Evolutionary conservation across 2,113 vertebrate species (phyloP), one percentile per base, ranked within the genome.

Genomic region (Percina caprodes): DNA sequence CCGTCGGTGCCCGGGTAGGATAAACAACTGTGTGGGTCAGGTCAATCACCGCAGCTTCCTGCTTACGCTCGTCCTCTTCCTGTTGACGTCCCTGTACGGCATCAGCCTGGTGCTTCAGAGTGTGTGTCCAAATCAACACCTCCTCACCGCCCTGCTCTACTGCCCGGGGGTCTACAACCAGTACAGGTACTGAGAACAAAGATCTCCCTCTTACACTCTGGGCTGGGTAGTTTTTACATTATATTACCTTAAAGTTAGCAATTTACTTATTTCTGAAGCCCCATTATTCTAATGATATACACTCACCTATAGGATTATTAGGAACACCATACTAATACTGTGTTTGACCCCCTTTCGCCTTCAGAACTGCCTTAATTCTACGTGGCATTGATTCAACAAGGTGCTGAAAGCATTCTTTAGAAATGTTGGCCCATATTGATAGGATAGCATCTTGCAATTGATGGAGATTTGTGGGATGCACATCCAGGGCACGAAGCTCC

Each of bases 11-110:
- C 1, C 6, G 26, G 60, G 88, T 91, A 99, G 98, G 98, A 98
- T 99, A 92, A 98, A 99, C 95, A 97, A 94, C 96, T 99, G 98
- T 52, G 97, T 99, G 86, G 98, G 98, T 65, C 97, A 97, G 91
- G 94, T 94, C 84, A 99, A 99, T 90, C 98, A 99, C 90, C 94
- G 94, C 85, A 97, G 95, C 75, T 99, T 99, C 93, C 95, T 99
- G 88, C 95, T 99, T 80, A 97, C 95, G 0, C 97, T 99, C 51
- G 80, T 94, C 86, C 72, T 96, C 94, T 99, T 99, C 96, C 94
- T 98, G 92, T 89, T 95, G 74, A 99, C 98, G 30, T 97, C 98
- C 0, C 72, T 97, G 71, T 99, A 97, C 0, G 98, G 98, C 79
- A 97, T 99, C 91, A 94, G 82, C 3, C 77, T 99, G 94, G 97